A percentile compares a stretch with the other conserved stretches of the same genome.
phyloP scores from a whole-genome alignment of 1,140 invertebrate species.

The Drosophila setifemur region DNA sequence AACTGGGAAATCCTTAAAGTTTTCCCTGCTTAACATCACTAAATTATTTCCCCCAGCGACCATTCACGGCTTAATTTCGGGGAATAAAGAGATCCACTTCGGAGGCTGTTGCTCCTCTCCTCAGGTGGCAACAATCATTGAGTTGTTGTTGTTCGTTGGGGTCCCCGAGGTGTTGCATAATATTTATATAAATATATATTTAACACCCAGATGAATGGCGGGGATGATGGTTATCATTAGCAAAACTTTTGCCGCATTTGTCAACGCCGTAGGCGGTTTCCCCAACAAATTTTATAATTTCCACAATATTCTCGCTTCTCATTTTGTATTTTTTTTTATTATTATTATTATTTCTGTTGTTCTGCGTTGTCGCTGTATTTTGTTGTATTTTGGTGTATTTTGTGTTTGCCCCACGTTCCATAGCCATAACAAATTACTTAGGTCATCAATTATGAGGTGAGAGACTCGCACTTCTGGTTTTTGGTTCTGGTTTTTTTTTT shows the following conservation, averaged over 20 bases:
- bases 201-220: no score
- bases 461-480: slow-evolving; percentile 27
- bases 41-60: slow-evolving; percentile 7
- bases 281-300: no score
- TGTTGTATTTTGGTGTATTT: no score
- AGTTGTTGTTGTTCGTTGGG: neutral
- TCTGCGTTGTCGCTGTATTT: slow-evolving; percentile 22
- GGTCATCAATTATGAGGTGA: slow-evolving; percentile 75
- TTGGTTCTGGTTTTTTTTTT: slow-evolving; percentile 6
- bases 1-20: no score
- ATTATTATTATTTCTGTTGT: slow-evolving; percentile 68
- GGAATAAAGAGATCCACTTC: no score
- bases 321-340: slow-evolving; percentile 4
- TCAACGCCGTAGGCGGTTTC: no score
- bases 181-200: slow-evolving; percentile 28
- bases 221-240: slow-evolving; percentile 35
- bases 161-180: slow-evolving; percentile 20
- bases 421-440: slow-evolving; percentile 77
- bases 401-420: slow-evolving; percentile 65
- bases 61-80: neutral
- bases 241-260: no score
- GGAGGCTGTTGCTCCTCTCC: no score
- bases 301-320: no score
- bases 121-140: slow-evolving; percentile 8
- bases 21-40: no score